Conservation (phyloP, 2,113 vertebrate species). For the Peromyscus polionotus region DNA sequence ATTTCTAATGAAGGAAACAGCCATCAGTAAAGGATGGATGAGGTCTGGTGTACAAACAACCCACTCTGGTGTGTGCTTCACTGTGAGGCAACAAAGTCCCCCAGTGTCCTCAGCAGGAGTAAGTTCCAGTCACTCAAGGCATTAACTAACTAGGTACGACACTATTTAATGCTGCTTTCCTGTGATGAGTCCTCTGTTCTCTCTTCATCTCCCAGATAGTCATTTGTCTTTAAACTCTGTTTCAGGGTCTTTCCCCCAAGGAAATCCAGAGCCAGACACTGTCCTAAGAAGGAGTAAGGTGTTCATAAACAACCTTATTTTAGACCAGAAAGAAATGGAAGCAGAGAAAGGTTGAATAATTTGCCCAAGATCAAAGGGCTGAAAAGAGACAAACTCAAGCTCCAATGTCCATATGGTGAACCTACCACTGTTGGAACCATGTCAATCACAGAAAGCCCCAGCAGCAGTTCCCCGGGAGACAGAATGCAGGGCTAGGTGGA, state of each 20-base stretch:
- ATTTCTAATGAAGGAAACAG: neutral
- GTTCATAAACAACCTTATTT: neutral
- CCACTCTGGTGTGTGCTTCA: rapidly evolving
- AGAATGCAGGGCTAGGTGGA: neutral
- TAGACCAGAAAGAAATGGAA: slow-evolving; percentile 21
- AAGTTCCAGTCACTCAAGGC: neutral
- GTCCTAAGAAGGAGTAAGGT: neutral
- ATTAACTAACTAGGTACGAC: neutral
- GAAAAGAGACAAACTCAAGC: neutral
- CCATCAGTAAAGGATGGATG: neutral
- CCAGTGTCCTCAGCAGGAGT: neutral
- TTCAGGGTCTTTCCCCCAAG: neutral
- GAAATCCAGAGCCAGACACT: neutral
- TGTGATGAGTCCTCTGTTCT: neutral
- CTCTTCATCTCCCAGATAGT: neutral
- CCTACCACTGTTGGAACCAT: neutral
- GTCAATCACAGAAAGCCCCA: neutral
- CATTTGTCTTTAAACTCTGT: neutral
- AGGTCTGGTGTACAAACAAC: neutral
- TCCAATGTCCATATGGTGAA: neutral
- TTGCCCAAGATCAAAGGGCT: neutral
- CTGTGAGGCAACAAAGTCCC: neutral
- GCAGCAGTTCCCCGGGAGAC: neutral
- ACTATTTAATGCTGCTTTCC: neutral
- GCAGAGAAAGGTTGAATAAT: neutral